Base-by-base conservation (phyloP, 2,113 vertebrate species). In the Psammodynastes pulverulentus region DNA sequence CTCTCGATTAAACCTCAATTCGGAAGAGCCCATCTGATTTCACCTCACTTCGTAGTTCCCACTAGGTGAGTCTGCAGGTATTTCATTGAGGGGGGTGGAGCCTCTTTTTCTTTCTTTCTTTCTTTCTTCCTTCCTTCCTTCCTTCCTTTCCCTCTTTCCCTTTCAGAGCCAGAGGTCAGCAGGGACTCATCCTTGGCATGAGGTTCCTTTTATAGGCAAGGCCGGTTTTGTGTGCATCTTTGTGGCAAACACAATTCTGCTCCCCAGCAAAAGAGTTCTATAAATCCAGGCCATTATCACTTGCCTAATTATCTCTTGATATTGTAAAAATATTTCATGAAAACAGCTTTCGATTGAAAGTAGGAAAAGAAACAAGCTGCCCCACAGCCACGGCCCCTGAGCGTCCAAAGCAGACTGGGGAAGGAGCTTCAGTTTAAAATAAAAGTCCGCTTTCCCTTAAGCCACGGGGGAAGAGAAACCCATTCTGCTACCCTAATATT, bases 371-470 rank as follows among this genome's bases (percentile, higher is more conserved):
- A 49, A 34, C 1, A 49, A 91, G 95, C 39, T 88, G 26, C 93
- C 84, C 94, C 85, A 94, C 92, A 94, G 49, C 29, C 91, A 87
- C 54, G 89, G 84, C 92, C 86, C 90, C 49, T 91, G 17, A 51
- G 19, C 94, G 94, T 92, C 53, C 91, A 92, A 96, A 91, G 0
- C 79, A 90, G 24, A 45, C 4, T 62, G 84, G 9, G 91, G 89
- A 92, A 93, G 51, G 3, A 94, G 85, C 49, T 62, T 87, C 92
- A 3, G n/a, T 91, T 3, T 4, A 45, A 95, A 93, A 95, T 92
- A 43, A 94, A 95, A 93, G 1, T 0, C 43, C 92, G 8, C 1
- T 89, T 96, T 93, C 3, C 87, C 34, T 92, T 89, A 87, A 95
- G 84, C 0, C 13, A 93, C 13, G 79, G 2, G 46, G 67, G 15